Evolutionary conservation across 2,888 invertebrate species (phyloP).

Genomic region (Oithona nana): DNA sequence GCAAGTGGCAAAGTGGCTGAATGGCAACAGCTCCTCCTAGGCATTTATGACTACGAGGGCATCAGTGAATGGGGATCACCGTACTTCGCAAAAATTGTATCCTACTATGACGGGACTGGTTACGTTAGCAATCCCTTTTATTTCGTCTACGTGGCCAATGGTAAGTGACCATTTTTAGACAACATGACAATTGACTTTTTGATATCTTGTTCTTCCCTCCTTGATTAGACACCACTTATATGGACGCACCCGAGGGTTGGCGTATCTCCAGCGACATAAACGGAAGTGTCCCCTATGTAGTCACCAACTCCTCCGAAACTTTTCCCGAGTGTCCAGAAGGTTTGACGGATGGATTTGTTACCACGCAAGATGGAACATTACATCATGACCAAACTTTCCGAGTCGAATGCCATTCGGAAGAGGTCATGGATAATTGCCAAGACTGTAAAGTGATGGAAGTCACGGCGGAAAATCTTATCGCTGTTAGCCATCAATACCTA

Average conservation of each 20-base stretch:
- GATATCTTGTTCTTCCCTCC: no score
- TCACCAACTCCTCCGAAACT: neutral
- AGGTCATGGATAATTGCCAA: neutral
- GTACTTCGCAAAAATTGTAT: no score
- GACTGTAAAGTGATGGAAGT: neutral
- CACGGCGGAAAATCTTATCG: neutral
- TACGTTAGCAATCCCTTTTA: no score
- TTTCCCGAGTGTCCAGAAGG: neutral
- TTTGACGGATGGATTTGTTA: neutral
- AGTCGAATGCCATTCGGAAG: neutral
- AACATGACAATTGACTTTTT: no score
- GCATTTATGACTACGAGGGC: neutral
- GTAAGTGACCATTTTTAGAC: no score
- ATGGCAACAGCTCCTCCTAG: neutral
- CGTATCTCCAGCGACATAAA: no score
- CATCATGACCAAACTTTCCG: neutral
- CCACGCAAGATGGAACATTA: neutral
- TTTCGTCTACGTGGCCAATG: no score
- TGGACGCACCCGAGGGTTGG: no score
- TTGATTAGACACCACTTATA: no score
- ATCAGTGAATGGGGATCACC: no score
- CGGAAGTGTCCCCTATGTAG: neutral
- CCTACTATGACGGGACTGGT: no score
- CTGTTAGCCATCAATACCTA: no score
- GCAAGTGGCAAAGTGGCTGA: neutral